Percentiles rank a stretch among this genome's conserved stretches.
Conservation (phyloP, 2,888 invertebrate genomes). For the Plagodis dolabraria region DNA sequence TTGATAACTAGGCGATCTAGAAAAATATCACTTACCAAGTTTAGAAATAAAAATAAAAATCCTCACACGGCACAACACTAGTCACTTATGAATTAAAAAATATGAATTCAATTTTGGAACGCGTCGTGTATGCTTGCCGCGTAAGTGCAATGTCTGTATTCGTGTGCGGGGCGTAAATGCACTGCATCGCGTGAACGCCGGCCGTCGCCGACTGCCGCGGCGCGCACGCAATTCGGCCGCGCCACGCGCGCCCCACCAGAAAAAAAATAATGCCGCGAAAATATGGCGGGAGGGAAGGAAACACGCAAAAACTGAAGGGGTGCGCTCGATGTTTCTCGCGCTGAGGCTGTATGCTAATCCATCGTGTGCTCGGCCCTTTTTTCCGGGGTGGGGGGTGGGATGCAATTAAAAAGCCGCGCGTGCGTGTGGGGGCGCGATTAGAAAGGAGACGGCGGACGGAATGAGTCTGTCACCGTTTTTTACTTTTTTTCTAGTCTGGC, state of each 20-base stretch:
- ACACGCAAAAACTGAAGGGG: slow-evolving; percentile 79
- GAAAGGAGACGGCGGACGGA: slow-evolving; percentile 79
- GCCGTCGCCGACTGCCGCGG: slow-evolving; percentile 72
- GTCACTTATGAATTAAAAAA: slow-evolving; percentile 46
- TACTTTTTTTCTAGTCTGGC: slow-evolving; percentile 82
- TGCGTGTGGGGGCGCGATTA: slow-evolving; percentile 83
- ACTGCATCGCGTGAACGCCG: slow-evolving; percentile 53
- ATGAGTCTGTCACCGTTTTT: slow-evolving; percentile 81
- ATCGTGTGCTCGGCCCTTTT: slow-evolving; percentile 70
- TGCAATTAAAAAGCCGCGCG: slow-evolving; percentile 85
- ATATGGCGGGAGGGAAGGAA: slow-evolving; percentile 75
- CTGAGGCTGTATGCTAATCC: slow-evolving; percentile 84
- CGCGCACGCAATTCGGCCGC: slow-evolving; percentile 69
- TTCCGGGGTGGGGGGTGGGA: slow-evolving; percentile 76
- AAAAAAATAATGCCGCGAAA: slow-evolving; percentile 73
- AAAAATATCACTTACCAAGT: slow-evolving; percentile 45
- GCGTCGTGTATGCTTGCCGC: slow-evolving; percentile 26
- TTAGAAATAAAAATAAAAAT: slow-evolving; percentile 45
- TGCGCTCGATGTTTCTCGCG: slow-evolving; percentile 70
- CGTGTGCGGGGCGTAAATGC: slow-evolving; percentile 18
- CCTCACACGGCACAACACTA: slow-evolving; percentile 57
- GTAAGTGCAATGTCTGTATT: slow-evolving; percentile 19
- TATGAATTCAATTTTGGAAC: slow-evolving; percentile 38
- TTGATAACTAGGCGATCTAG: slow-evolving; percentile 61
- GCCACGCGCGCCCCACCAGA: slow-evolving; percentile 55